phyloP scores from a whole-genome alignment of 2,113 vertebrate species.

The Macquaria australasica region DNA sequence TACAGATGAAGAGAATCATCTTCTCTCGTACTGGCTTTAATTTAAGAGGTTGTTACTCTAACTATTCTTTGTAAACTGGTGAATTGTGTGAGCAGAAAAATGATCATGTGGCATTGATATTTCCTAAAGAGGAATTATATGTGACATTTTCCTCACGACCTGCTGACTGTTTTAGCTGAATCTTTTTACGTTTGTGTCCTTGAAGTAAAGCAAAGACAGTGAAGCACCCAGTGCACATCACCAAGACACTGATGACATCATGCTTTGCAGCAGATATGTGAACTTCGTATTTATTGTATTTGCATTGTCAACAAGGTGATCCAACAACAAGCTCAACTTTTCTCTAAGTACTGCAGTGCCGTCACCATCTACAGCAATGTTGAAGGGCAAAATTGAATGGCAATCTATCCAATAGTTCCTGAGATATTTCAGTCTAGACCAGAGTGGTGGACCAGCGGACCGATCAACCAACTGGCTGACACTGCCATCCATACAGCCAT shows the following conservation, averaged over 20 bases:
- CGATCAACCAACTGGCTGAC: background rate
- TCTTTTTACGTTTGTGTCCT: background rate
- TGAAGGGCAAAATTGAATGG: too few relatives aligned
- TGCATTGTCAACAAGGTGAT: background rate
- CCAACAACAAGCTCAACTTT: too few relatives aligned
- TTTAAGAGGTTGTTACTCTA: background rate
- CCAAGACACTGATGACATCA: background rate
- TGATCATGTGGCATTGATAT: background rate
- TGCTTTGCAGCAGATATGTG: too few relatives aligned
- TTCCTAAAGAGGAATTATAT: background rate
- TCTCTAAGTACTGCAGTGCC: too few relatives aligned
- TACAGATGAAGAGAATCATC: slow-evolving; percentile 13
- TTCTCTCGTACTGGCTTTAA: slow-evolving; percentile 9
- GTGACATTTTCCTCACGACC: background rate
- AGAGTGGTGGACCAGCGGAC: background rate
- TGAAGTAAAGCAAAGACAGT: background rate
- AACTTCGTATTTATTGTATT: too few relatives aligned
- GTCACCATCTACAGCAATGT: too few relatives aligned
- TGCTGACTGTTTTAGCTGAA: background rate
- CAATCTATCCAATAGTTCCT: too few relatives aligned
- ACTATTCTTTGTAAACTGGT: slow-evolving; percentile 21
- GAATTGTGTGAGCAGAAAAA: background rate
- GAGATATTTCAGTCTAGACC: background rate
- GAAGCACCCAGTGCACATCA: background rate
- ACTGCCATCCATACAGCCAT: too few relatives aligned